phyloP scores from a whole-genome alignment of 1,140 invertebrate species.

The Drosophila saltans region DNA sequence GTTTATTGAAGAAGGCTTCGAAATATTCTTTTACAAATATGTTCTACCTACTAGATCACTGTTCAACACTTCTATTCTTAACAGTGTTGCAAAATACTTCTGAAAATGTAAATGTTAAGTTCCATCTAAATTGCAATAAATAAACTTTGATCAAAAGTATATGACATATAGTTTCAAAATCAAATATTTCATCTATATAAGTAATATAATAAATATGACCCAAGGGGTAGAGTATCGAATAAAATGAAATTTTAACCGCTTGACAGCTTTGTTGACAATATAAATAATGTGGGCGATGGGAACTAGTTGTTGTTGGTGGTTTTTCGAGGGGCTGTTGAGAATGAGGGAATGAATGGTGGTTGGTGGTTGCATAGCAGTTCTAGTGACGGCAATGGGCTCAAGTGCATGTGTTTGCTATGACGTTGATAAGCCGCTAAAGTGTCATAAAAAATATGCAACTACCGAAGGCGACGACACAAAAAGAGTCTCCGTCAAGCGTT shows the following conservation, averaged over 20 bases:
- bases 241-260: not conserved
- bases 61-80: no score
- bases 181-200: not conserved
- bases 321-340: no score
- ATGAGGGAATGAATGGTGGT: not conserved
- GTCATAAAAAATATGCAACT: constrained; percentile 80
- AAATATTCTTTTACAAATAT: no score
- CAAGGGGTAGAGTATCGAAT: not conserved
- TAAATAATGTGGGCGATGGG: constrained; percentile 63
- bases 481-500: constrained; percentile 18
- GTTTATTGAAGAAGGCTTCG: no score
- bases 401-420: constrained; percentile 73
- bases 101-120: no score
- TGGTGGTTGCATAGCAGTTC: not conserved
- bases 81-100: no score
- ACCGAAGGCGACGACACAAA: constrained; percentile 49
- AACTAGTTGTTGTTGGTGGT: not conserved
- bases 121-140: no score
- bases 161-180: not conserved
- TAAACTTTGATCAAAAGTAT: not conserved
- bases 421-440: constrained; percentile 80
- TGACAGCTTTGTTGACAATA: constrained; percentile 76
- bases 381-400: constrained; percentile 50
- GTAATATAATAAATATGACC: not conserved
- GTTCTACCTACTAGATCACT: no score